Evolutionary conservation across 2,797 vertebrate species (phyloP).

Genomic region (Xiphophorus birchmanni): DNA sequence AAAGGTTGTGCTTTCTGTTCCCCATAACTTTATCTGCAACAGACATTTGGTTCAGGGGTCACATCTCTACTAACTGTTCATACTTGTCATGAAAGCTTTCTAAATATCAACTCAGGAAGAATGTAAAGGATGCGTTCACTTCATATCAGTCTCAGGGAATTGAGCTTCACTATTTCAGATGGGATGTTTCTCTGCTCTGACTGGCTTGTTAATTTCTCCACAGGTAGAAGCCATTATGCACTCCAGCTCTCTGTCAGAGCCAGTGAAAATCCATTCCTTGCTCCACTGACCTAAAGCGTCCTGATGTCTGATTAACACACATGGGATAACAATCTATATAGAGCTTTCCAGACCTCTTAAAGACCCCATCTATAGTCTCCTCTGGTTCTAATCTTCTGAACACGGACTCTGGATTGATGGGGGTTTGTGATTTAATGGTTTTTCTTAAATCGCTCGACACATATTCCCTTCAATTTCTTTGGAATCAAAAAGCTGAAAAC

Average conservation of each 20-base stretch:
- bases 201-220: constrained; percentile 68
- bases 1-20: background rate
- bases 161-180: constrained; percentile 12
- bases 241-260: constrained; percentile 47
- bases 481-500: constrained; percentile 30
- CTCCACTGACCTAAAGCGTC: constrained; percentile 70
- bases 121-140: constrained; percentile 25
- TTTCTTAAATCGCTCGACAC: constrained; percentile 25
- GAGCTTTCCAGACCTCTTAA: constrained; percentile 46
- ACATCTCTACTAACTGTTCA: background rate
- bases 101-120: constrained; percentile 5
- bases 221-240: constrained; percentile 66
- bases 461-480: constrained; percentile 7
- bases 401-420: constrained; percentile 20
- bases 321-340: constrained; percentile 67
- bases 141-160: constrained; percentile 19
- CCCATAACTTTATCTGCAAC: background rate
- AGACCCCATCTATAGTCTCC: constrained; percentile 39
- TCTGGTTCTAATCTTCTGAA: constrained; percentile 40
- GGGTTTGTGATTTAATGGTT: constrained; percentile 23
- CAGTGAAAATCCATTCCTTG: constrained; percentile 72
- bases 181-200: constrained; percentile 50
- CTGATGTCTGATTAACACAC: constrained; percentile 72
- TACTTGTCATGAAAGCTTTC: constrained; percentile 17
- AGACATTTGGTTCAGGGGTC: background rate